Base-by-base conservation (phyloP, 37 sponge, comb jelly and placozoan genomes). In the Cliona cf. orientalis region DNA sequence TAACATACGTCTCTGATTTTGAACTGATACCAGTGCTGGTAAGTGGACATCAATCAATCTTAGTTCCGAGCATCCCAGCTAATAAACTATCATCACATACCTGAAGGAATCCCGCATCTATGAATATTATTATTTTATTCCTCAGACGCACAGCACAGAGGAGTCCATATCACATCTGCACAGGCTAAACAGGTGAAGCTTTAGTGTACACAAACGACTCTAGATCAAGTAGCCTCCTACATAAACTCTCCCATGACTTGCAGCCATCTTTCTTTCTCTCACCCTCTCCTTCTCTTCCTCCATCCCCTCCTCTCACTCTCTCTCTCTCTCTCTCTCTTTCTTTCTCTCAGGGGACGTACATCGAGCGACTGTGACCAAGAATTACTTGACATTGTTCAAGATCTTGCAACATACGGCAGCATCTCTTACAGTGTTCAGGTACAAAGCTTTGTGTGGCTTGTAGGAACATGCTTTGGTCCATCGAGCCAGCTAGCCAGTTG, bases 341-440 rank as follows among this genome's bases (percentile, higher is more conserved):
- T 12, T 25, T 21, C 40, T 0, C 53, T 31, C 76, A 91, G 92
- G 45, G 92, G 84, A 3, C 42, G 34, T 41, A 25, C 66, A 2
- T 32, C 66, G 37, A 76, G 61, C 1, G 84, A 78, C 22, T 91
- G 88, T 62, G 76, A 78, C 17, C 69, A 65, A 9, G 84, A 87
- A 22, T 53, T 79, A 5, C 49, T 91, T 29, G 78, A 72, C n/a
- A n/a, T 83, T 46, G 92, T 84, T 66, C 77, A 91, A 49, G 41
- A 36, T 12, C 79, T 83, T 66, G 57, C 58, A 4, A 56, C 44
- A 56, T 91, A 87, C 36, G 92, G 88, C 43, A 36, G 71, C 3
- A 9, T 55, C 32, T 28, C 28, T 29, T 91, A 79, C 65, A 42
- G 33, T 66, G 84, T 87, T 6, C 83, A 77, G 79, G 92, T 91